These are phyloP conservation scores for Octomys mimax DNA, from an alignment of 2,797 vertebrate species.

Conservation along the genomic window DNA sequence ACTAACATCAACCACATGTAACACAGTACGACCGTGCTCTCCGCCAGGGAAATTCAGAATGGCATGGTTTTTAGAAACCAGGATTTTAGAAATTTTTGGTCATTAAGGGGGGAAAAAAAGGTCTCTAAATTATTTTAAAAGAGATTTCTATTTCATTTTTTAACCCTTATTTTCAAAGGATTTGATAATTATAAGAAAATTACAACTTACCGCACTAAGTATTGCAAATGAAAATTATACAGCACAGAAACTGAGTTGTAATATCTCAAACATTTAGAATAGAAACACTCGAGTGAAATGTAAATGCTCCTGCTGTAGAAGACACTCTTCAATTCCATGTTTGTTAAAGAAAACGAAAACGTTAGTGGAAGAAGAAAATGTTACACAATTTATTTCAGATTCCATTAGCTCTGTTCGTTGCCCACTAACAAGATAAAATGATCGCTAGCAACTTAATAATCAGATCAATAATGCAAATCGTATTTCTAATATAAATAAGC, in stretches of 20 bases:
- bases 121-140: conserved; percentile 81
- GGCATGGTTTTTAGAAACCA: conserved; percentile 87
- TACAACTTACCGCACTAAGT: conserved; percentile 33
- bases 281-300: conserved; percentile 15
- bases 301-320: neutral
- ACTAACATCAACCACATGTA: conserved; percentile 90
- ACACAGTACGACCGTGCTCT: conserved; percentile 81
- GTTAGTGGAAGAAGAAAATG: neutral
- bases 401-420: conserved; percentile 19
- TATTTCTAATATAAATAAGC: conserved; percentile 5
- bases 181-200: conserved; percentile 71
- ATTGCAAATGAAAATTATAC: conserved; percentile 76
- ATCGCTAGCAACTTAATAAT: conserved; percentile 11
- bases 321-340: neutral
- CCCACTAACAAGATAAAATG: conserved; percentile 14
- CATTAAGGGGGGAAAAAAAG: conserved; percentile 71
- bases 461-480: neutral
- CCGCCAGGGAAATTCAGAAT: conserved; percentile 88
- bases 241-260: conserved; percentile 69
- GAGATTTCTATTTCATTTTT: conserved; percentile 66
- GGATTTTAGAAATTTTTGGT: conserved; percentile 84
- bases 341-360: conserved; percentile 34
- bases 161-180: conserved; percentile 77
- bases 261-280: conserved; percentile 6
- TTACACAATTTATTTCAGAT: neutral